Base-by-base conservation (phyloP, 2,888 invertebrate species). In the Thalpophila matura region DNA sequence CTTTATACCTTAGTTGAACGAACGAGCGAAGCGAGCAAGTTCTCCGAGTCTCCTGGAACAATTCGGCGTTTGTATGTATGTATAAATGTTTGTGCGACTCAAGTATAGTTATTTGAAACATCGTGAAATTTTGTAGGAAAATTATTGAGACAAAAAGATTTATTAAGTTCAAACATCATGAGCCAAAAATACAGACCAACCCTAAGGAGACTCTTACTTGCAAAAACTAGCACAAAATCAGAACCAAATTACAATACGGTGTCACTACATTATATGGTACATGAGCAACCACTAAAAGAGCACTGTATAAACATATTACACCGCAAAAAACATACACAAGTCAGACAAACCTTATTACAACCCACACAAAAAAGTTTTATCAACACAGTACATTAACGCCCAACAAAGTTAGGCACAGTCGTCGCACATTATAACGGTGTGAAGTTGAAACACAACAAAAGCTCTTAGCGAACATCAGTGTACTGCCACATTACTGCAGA, bases 401-500 rank as follows among this genome's bases (percentile, higher is more conserved):
- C 24, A 29, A 47, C 24, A 40, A 9, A 29, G 24, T 18, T 22
- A 33, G 4, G 4, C 22, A n/a, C 14, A 9, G 4, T 47, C 49
- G 60, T 68, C 60, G 24, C 9, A 9, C 12, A 60, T 49, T 59
- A 69, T 1, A 26, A 7, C 24, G 9, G 3, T 9, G 14, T 22
- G n/a, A 49, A 43, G 7, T 43, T 7, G 51, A 10, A 16, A 64
- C 24, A 9, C 35, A 64, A 66, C 56, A 64, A 59, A 49, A 49
- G 68, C 69, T 68, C 29, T 64, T 46, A 43, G 53, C 1, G 31
- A 16, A n/a, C n/a, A n/a, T 2, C 22, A 16, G 10, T 10, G 29
- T 29, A 12, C 35, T 33, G 27, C n/a, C 35, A 14, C 22, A 60
- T 60, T 43, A 37, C 49, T 49, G 35, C 31, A 49, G 37, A 64